Evolutionary conservation across 2,888 invertebrate species (phyloP).

Genomic region (Sinopyrophorus schimmeli): DNA sequence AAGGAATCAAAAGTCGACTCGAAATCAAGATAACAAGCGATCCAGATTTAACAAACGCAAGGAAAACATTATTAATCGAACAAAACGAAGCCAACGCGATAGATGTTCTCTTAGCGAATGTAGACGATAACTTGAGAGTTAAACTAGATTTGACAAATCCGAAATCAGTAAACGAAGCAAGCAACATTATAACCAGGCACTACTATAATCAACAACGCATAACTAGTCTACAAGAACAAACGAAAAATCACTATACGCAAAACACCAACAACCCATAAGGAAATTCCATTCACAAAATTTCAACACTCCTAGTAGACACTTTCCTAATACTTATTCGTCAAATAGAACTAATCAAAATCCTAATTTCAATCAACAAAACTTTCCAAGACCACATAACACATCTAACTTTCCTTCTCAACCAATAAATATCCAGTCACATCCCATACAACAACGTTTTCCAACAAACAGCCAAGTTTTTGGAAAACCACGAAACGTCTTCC

Average conservation of each 20-base stretch:
- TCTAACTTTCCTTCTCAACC: constrained; percentile 8
- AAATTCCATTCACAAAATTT: no score
- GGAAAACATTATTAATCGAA: constrained; percentile 3
- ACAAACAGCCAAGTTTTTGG: constrained; percentile 15
- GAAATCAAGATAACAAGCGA: constrained; percentile 14
- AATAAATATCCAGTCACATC: constrained; percentile 9
- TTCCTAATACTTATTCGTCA: no score
- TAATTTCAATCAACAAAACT: no score
- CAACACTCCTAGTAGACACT: no score
- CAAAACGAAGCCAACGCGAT: constrained; percentile 10
- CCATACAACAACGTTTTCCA: neutral
- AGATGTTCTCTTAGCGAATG: constrained; percentile 4
- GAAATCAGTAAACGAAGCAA: constrained; percentile 3
- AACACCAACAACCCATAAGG: no score
- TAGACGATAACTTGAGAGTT: neutral
- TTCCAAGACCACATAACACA: no score
- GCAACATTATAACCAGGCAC: constrained; percentile 1
- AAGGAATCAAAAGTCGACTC: constrained; percentile 3
- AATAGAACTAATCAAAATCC: no score
- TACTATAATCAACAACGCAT: constrained; percentile 8
- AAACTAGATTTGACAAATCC: constrained; percentile 4
- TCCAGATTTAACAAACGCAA: neutral
- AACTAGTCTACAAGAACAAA: constrained; percentile 4
- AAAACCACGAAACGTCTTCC: constrained; percentile 2
- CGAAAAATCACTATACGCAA: neutral